Percentiles rank a stretch among this genome's conserved stretches.
These are phyloP conservation scores for Epsilonema sp. DNA, from an alignment of 2,888 invertebrate genomes.

Conservation along the genomic window DNA sequence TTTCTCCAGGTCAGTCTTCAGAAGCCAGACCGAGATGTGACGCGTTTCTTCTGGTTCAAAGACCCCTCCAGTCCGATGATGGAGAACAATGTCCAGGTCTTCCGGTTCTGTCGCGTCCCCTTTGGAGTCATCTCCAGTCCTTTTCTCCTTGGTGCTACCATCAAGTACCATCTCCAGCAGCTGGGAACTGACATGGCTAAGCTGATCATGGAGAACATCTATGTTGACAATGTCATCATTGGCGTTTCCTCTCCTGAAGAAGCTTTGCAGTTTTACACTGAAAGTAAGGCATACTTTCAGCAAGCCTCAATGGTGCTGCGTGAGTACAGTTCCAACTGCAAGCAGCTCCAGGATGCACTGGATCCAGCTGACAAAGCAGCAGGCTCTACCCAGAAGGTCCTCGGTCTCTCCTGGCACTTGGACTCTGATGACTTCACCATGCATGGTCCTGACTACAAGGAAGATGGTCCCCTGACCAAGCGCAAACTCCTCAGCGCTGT, in stretches of 20 bases:
- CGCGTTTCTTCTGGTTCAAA: too few species aligned
- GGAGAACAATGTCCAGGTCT: slow-evolving; percentile 8
- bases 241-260: slow-evolving; percentile 4
- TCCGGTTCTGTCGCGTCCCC: slow-evolving; percentile 10
- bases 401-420: slow-evolving; percentile 4
- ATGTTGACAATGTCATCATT: slow-evolving; percentile 12
- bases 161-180: slow-evolving; percentile 4
- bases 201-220: slow-evolving; percentile 8
- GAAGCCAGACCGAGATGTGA: too few species aligned
- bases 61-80: too few species aligned
- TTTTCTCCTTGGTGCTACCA: slow-evolving; percentile 1
- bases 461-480: slow-evolving; percentile 8
- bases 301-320: slow-evolving; percentile 6
- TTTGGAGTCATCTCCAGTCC: slow-evolving; percentile 10
- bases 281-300: slow-evolving; percentile 10
- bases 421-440: background rate
- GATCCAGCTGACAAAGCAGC: background rate
- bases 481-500: slow-evolving; percentile 11
- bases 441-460: background rate
- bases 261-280: slow-evolving; percentile 2
- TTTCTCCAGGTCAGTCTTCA: too few species aligned
- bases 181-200: background rate
- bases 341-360: background rate
- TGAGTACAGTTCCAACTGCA: slow-evolving; percentile 5
- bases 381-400: background rate